Conservation (phyloP, 2,797 vertebrate species). For the Halcyon chelicuti region DNA sequence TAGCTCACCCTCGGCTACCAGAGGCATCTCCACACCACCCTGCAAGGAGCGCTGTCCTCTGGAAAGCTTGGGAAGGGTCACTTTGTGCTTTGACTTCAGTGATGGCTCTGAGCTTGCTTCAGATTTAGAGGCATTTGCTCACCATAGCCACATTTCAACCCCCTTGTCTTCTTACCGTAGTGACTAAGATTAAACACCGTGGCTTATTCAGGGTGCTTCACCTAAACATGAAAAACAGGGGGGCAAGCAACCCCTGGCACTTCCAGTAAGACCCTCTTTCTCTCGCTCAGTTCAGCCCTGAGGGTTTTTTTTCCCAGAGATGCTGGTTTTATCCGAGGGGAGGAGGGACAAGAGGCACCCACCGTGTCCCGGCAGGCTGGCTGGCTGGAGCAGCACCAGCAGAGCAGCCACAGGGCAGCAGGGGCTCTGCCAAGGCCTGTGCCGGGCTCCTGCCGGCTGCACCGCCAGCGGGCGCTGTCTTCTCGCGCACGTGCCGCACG, state of each 20-base stretch:
- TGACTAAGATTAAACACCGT: background rate
- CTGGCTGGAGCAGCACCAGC: background rate
- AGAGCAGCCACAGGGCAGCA: background rate
- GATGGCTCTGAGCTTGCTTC: background rate
- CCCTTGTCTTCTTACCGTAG: background rate
- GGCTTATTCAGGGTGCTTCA: background rate
- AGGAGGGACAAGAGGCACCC: background rate
- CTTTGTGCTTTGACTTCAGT: background rate
- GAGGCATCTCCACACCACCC: no score
- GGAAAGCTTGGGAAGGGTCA: background rate
- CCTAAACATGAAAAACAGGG: background rate
- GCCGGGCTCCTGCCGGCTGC: background rate
- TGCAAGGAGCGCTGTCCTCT: background rate
- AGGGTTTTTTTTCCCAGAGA: background rate
- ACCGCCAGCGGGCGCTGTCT: conserved; percentile 59
- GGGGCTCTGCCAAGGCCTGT: background rate
- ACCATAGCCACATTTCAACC: accelerated
- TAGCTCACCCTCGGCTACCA: background rate
- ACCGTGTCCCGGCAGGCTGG: background rate
- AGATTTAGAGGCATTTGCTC: background rate
- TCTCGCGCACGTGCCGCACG: background rate
- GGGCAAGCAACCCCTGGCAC: accelerated
- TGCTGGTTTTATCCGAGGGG: background rate
- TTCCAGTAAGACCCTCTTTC: background rate
- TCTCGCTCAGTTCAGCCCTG: background rate